Evolutionary conservation across 2,797 vertebrate species (phyloP).

Genomic region (Botia almorhae): DNA sequence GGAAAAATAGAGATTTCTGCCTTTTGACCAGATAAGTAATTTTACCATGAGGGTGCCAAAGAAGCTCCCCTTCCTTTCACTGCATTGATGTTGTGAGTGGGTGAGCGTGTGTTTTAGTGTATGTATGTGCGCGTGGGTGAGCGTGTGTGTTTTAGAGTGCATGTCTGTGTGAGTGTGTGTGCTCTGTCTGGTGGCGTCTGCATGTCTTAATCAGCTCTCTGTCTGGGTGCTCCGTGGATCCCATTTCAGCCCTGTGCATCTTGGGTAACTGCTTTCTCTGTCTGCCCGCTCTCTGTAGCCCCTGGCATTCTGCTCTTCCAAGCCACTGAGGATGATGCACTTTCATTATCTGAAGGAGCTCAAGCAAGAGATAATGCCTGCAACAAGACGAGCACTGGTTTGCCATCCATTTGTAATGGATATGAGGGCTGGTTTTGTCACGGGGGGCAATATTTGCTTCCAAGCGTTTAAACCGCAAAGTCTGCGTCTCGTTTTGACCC

Average conservation of each 20-base stretch:
- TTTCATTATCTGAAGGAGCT: constrained; percentile 55
- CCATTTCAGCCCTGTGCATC: constrained; percentile 81
- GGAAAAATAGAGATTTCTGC: constrained; percentile 32
- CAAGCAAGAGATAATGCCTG: constrained; percentile 39
- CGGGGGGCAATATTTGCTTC: constrained; percentile 32
- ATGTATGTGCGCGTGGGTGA: neutral
- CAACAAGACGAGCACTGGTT: constrained; percentile 3
- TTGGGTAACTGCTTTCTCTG: constrained; percentile 76
- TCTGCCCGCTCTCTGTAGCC: constrained; percentile 57
- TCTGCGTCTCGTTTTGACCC: neutral
- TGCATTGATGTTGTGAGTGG: constrained; percentile 75
- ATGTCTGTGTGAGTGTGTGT: constrained; percentile 42
- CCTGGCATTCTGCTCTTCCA: constrained; percentile 56
- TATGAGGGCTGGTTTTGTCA: constrained; percentile 29
- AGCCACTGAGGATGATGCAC: constrained; percentile 51
- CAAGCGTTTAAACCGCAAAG: constrained; percentile 31
- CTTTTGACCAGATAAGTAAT: constrained; percentile 75
- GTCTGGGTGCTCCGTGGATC: constrained; percentile 83
- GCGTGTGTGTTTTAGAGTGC: constrained; percentile 36
- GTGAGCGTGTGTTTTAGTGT: constrained; percentile 29
- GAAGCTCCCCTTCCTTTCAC: constrained; percentile 79
- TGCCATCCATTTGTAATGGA: constrained; percentile 21
- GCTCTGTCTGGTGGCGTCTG: constrained; percentile 81
- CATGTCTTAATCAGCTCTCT: constrained; percentile 84
- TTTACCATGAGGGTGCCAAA: constrained; percentile 77